A percentile compares a stretch with the other conserved stretches of the same genome.
Conservation (phyloP, 2,888 invertebrate species). For the Gasteruption jaculator region DNA sequence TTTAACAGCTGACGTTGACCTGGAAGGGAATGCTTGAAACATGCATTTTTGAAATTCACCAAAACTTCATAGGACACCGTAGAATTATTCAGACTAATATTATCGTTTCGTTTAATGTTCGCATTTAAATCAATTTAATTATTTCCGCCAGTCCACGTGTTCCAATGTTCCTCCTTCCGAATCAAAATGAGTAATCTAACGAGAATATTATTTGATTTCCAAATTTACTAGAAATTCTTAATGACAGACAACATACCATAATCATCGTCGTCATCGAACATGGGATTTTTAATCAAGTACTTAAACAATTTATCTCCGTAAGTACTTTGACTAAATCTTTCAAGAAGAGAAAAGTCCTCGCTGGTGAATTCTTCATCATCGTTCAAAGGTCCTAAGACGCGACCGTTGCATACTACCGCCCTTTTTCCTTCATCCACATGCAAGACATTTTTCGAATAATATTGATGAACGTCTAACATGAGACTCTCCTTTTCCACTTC, state of each 20-base stretch:
- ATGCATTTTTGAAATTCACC: slow-evolving; percentile 6
- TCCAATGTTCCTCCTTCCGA: too few relatives aligned
- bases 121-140: too few relatives aligned
- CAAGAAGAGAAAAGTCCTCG: slow-evolving; percentile 87
- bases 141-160: too few relatives aligned
- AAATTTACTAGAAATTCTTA: not conserved
- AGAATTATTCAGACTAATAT: too few relatives aligned
- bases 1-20: slow-evolving; percentile 5
- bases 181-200: too few relatives aligned
- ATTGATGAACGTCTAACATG: slow-evolving; percentile 52
- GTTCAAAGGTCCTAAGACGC: slow-evolving; percentile 79
- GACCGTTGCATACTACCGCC: slow-evolving; percentile 82
- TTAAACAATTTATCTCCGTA: slow-evolving; percentile 71
- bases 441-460: slow-evolving; percentile 69
- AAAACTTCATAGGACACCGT: too few relatives aligned
- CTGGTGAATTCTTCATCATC: slow-evolving; percentile 70
- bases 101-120: too few relatives aligned
- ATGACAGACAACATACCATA: slow-evolving; percentile 40
- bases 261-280: slow-evolving; percentile 49
- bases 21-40: not conserved
- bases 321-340: slow-evolving; percentile 68
- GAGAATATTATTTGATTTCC: too few relatives aligned
- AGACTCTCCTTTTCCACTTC: slow-evolving; percentile 30
- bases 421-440: slow-evolving; percentile 64
- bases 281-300: slow-evolving; percentile 58